Conservation (phyloP, 64 coral and sea anemone species). For the Dendronephthya gigantea region DNA sequence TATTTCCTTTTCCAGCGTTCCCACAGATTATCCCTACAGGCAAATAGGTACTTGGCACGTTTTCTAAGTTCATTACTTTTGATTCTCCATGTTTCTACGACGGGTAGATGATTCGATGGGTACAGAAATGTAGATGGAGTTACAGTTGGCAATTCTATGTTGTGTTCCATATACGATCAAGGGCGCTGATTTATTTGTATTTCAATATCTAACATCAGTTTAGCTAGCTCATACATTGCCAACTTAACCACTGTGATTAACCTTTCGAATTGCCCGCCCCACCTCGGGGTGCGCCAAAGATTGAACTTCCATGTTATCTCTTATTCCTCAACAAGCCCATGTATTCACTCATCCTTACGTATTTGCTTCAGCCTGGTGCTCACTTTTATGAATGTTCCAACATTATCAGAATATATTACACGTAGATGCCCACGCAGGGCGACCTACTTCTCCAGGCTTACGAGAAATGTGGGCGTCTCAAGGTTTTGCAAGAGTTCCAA, state of each 20-base stretch:
- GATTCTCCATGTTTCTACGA: not conserved
- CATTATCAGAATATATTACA: constrained; percentile 33
- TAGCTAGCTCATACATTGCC: not conserved
- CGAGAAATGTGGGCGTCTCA: not conserved
- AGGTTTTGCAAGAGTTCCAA: constrained; percentile 12
- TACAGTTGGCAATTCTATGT: constrained; percentile 26
- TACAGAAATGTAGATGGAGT: constrained; percentile 20
- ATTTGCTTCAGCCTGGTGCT: constrained; percentile 15
- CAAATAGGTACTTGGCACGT: constrained; percentile 12
- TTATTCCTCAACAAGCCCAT: constrained; percentile 3
- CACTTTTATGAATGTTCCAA: not conserved
- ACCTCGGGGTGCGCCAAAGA: constrained; percentile 33
- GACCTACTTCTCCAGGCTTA: constrained; percentile 4
- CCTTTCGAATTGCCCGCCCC: constrained; percentile 36
- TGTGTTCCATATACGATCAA: constrained; percentile 23
- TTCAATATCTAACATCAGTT: constrained; percentile 40
- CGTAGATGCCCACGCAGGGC: not conserved
- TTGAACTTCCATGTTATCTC: constrained; percentile 39
- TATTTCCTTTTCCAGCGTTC: not conserved
- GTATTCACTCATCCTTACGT: not conserved
- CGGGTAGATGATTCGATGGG: constrained; percentile 19
- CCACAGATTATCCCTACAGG: not conserved
- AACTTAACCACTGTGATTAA: constrained; percentile 29
- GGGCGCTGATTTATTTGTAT: constrained; percentile 24
- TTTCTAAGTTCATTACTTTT: constrained; percentile 12